A percentile compares a stretch with the other conserved stretches of the same genome.
Evolutionary conservation across 2,113 vertebrate genomes (phyloP).

Genomic region (Charadrius vociferus): DNA sequence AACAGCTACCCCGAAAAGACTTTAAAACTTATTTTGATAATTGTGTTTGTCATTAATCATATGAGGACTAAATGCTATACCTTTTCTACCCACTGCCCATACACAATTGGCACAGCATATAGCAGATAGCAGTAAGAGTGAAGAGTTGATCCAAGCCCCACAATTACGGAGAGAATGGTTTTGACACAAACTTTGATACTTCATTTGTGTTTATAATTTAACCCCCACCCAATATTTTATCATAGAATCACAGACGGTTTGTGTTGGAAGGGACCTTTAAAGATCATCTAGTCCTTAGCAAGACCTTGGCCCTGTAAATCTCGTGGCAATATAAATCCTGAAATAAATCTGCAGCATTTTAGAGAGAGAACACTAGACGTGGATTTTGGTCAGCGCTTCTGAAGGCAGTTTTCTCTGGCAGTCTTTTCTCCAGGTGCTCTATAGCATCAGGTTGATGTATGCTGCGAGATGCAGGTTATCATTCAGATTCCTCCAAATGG

Average conservation of each 20-base stretch:
- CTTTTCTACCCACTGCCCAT: not conserved
- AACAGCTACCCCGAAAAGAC: not conserved
- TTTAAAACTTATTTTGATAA: not conserved
- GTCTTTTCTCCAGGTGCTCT: not conserved
- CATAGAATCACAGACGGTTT: not conserved
- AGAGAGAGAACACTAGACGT: not conserved
- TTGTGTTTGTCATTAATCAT: not conserved
- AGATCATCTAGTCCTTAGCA: not conserved
- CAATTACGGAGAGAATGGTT: not conserved
- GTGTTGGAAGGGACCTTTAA: not conserved
- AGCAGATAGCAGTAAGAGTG: not conserved
- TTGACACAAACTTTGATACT: not conserved
- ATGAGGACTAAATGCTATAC: not conserved
- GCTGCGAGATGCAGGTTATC: not conserved
- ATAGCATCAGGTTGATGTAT: not conserved
- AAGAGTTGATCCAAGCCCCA: not conserved
- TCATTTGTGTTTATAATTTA: not conserved
- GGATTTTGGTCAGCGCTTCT: not conserved
- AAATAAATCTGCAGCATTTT: not conserved
- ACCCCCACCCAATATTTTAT: not conserved
- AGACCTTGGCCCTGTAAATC: not conserved
- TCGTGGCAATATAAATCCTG: not conserved
- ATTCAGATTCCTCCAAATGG: not conserved
- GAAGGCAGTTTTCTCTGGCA: not conserved
- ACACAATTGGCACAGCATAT: not conserved